Base-by-base conservation (phyloP, 2,113 vertebrate genomes). In the Taxidea taxus region DNA sequence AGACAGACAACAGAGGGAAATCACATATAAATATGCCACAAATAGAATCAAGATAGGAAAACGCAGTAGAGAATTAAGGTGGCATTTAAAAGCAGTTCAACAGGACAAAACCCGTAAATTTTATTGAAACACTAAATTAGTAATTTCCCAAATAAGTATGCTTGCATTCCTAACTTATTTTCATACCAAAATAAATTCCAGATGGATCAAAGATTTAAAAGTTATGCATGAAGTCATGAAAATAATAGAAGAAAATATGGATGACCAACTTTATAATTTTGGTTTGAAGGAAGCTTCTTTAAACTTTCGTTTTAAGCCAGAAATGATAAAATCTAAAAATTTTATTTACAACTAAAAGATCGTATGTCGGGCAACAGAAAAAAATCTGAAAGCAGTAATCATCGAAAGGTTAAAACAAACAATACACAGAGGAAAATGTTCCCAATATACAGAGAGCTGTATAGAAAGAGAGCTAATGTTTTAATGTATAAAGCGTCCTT, bases 181-280 rank as follows among this genome's bases (percentile, higher is more conserved):
- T 96, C 62, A 85, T n/a, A 77, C 47, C 60, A 94, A 94, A 94
- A 91, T 82, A 93, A 89, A 70, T 87, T 95, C 18, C 54, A 94
- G 27, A 66, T 60, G 66, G 15, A 70, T 78, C 56, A 88, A 92
- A 91, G n/a, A 37, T 49, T 74, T 89, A 7, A 54, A 90, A 89
- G 25, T 82, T 95, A 86, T 34, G 12, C 87, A 58, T 20, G 7
- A 90, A 96, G 34, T 4, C 85, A 66, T 74, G 44, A 93, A 97
- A 93, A 91, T 60, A 90, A 31, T 60, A 83, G 34, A 86, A 72
- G 62, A 95, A 93, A 95, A 89, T 89, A 47, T 29, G 7, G 9
- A 39, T n/a, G 72, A 51, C 60, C 85, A 68, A 44, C 93, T 87
- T 97, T 94, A 97, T 87, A 74, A 83, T n/a, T 54, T 11, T 60